phyloP scores from a whole-genome alignment of 2,888 invertebrate species.

The Nemurella pictetii region DNA sequence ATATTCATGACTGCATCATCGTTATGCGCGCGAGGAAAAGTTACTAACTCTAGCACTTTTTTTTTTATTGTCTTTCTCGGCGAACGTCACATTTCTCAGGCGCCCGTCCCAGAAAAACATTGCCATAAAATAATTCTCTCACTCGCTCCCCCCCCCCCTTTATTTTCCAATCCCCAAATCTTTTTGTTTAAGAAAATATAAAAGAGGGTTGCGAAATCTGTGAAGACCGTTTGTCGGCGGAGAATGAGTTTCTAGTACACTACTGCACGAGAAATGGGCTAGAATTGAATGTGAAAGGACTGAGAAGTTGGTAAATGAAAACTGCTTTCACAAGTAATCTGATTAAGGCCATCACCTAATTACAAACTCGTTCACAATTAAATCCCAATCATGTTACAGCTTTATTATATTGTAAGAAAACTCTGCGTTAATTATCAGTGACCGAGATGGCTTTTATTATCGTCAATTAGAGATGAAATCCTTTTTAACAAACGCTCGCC shows the following conservation, averaged over 20 bases:
- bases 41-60: constrained; percentile 28
- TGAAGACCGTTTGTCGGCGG: constrained; percentile 3
- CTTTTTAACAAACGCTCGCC: neutral
- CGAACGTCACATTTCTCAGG: constrained; percentile 38
- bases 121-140: constrained; percentile 40
- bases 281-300: constrained; percentile 9
- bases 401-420: neutral
- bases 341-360: constrained; percentile 26
- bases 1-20: constrained; percentile 50
- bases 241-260: neutral
- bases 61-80: constrained; percentile 40
- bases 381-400: constrained; percentile 8
- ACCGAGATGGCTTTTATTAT: neutral
- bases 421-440: neutral
- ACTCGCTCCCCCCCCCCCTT: constrained; percentile 1
- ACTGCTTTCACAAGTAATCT: constrained; percentile 25
- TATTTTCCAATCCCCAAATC: constrained; percentile 1
- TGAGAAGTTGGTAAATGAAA: constrained; percentile 1
- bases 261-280: neutral
- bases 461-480: neutral
- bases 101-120: constrained; percentile 37
- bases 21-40: constrained; percentile 31
- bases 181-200: constrained; percentile 6
- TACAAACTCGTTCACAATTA: constrained; percentile 13
- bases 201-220: constrained; percentile 13